phyloP scores from a whole-genome alignment of 2,797 vertebrate genomes.

The Coranthus polyacanthus region DNA sequence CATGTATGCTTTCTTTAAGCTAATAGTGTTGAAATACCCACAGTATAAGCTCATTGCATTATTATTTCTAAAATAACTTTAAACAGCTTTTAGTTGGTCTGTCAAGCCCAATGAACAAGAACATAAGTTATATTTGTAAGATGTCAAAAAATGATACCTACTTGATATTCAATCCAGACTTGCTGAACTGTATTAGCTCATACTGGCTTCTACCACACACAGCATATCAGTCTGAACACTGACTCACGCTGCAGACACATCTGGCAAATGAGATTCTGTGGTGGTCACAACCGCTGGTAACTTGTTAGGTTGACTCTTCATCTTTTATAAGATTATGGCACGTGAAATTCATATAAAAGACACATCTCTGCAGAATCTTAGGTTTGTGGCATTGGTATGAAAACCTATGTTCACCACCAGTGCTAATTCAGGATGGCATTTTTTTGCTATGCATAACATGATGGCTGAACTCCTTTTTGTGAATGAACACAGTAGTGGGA shows the following conservation, averaged over 20 bases:
- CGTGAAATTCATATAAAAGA: slow-evolving; percentile 6
- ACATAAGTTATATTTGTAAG: not conserved
- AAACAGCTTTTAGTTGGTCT: not conserved
- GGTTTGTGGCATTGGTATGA: not conserved
- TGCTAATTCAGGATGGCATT: no score
- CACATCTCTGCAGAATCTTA: not conserved
- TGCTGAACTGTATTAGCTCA: slow-evolving; percentile 5
- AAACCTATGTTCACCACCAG: no score
- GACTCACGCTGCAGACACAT: slow-evolving; percentile 23
- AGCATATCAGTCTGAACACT: slow-evolving; percentile 28
- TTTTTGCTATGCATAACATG: no score
- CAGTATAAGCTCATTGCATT: not conserved
- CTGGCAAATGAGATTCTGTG: slow-evolving; percentile 35
- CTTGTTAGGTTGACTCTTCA: slow-evolving; percentile 28
- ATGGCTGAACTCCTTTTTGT: no score
- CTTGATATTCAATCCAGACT: slow-evolving; percentile 4
- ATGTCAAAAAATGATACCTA: not conserved
- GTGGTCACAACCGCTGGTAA: slow-evolving; percentile 26
- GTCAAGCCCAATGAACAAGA: not conserved
- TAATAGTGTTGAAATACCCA: not conserved
- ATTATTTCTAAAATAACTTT: no score
- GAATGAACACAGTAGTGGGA: no score
- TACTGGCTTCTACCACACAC: slow-evolving; percentile 6
- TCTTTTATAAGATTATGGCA: slow-evolving; percentile 15
- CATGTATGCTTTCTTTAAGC: no score